Evolutionary conservation across 2,888 invertebrate genomes (phyloP), one percentile per base, ranked within the genome.

Genomic region (Synanthedon vespiformis): DNA sequence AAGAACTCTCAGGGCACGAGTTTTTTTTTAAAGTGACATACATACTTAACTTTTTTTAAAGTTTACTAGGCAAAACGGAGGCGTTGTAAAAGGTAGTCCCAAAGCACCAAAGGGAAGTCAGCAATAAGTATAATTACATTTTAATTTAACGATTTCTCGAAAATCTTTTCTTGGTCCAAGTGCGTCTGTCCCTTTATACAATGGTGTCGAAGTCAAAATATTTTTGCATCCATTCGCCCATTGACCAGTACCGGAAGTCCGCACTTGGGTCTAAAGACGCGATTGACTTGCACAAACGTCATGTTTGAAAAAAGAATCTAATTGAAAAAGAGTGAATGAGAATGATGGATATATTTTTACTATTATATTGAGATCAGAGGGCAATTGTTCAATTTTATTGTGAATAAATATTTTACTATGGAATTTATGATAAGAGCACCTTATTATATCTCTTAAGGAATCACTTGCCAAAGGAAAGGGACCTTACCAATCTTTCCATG

Each of bases 201-300:
- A 72, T 68, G 61, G 59, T 48, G 53, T 59, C 57, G 13, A 68
- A 77, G 83, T 85, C 85, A 85, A 80, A 85, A 85, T 73, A 85
- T 83, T 79, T 61, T 60, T 61, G 62, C 58, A 57, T 58, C 62
- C 56, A 64, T 72, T 68, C 59, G 58, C 57, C 58, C 14, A 34
- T 50, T 50, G 34, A 40, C 22, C 48, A 22, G 40, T 48, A 61
- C 70, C 80, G 83, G 83, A 83, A 74, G 72, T 79, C 69, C 67
- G 70, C 58, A 74, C 81, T 82, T 63, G 54, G 34, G 10, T 34
- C 34, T 34, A 34, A 34, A 10, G 34, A 34, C 34, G 34, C 34
- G 34, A 34, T 34, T 34, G 34, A 34, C 34, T 34, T 34, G 34
- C 34, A 34, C 34, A 34, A 34, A 34, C 34, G 3, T 34, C 34